These are phyloP conservation scores for Caranx ignobilis DNA, from an alignment of 2,113 vertebrate species.

Conservation along the genomic window DNA sequence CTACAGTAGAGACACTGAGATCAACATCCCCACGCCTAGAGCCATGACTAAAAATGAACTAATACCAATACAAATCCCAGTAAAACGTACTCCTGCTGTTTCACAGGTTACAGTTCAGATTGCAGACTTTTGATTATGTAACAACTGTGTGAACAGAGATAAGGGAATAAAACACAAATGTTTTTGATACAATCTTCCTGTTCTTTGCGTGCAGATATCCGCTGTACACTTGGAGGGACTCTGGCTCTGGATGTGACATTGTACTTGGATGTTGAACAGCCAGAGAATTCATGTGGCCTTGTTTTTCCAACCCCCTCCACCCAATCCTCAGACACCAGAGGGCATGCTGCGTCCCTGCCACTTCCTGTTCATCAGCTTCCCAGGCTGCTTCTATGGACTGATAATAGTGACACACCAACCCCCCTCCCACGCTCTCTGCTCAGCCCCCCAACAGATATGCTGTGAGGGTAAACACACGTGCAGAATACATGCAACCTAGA, in stretches of 20 bases:
- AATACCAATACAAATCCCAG: not conserved
- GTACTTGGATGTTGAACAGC: slow-evolving; percentile 16
- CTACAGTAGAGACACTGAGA: not conserved
- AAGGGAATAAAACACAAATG: slow-evolving; percentile 37
- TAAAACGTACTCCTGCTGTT: slow-evolving; percentile 4
- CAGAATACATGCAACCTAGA: not conserved
- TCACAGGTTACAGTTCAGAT: slow-evolving; percentile 13
- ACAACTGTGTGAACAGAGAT: slow-evolving; percentile 20
- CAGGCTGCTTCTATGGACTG: slow-evolving; percentile 46
- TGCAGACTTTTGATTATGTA: slow-evolving; percentile 22
- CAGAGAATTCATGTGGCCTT: slow-evolving; percentile 35
- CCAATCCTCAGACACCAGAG: slow-evolving; percentile 50
- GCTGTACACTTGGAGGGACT: slow-evolving; percentile 8
- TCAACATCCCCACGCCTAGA: too few relatives aligned
- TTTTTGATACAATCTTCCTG: slow-evolving; percentile 44
- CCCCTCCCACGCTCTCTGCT: slow-evolving; percentile 18
- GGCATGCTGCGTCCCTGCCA: slow-evolving; percentile 67
- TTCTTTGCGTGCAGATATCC: slow-evolving; percentile 14
- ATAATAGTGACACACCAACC: slow-evolving; percentile 46
- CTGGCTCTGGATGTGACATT: slow-evolving; percentile 2
- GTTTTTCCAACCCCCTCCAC: slow-evolving; percentile 20
- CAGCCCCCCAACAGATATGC: slow-evolving; percentile 27
- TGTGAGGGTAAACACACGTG: slow-evolving; percentile 32
- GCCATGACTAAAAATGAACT: not conserved
- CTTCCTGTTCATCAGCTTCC: slow-evolving; percentile 79